These are phyloP conservation scores for Otis tarda DNA, from an alignment of 2,113 vertebrate species.

Conservation along the genomic window DNA sequence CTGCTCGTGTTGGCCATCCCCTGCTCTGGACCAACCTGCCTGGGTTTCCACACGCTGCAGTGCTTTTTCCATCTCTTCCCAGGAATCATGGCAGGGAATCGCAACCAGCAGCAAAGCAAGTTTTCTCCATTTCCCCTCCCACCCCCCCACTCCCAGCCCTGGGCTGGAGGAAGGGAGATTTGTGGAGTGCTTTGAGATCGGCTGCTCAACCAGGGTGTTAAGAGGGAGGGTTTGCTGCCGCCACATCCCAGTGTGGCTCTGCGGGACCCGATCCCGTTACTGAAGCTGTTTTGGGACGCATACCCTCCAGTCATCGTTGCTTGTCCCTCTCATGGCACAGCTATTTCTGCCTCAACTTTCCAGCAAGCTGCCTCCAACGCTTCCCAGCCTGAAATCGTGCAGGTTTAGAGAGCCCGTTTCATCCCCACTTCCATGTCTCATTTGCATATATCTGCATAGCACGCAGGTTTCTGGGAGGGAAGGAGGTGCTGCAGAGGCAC, in stretches of 20 bases:
- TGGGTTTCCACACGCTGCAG: not conserved
- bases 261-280: not conserved
- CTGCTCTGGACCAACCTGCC: not conserved
- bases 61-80: not conserved
- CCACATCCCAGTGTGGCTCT: not conserved
- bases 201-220: not conserved
- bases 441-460: slow-evolving; percentile 44
- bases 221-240: not conserved
- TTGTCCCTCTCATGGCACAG: not conserved
- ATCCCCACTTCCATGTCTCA: not conserved
- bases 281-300: not conserved
- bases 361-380: not conserved
- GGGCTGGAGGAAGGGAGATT: not conserved
- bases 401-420: not conserved
- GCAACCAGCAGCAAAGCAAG: not conserved
- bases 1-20: not conserved
- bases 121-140: no score
- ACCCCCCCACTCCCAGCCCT: no score
- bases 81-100: not conserved
- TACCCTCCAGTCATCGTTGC: not conserved
- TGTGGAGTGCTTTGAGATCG: not conserved
- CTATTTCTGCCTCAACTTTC: slow-evolving; percentile 34
- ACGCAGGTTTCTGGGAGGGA: slow-evolving; percentile 23
- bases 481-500: slow-evolving; percentile 40
- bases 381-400: not conserved